phyloP scores from a whole-genome alignment of 2,888 invertebrate genomes.

The Schizaphis graminum region DNA sequence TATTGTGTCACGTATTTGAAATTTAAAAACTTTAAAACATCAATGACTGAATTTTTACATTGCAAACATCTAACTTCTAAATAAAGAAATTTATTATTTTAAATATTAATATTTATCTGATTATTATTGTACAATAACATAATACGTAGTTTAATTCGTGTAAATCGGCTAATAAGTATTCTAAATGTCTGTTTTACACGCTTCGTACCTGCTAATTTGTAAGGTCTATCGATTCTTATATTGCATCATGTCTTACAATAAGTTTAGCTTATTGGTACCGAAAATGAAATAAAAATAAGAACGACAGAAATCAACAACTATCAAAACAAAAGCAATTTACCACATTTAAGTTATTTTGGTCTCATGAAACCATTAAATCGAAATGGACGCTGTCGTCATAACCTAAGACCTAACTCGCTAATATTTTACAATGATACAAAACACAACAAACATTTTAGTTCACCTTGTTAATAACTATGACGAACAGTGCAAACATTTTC shows the following conservation, averaged over 20 bases:
- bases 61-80: not conserved
- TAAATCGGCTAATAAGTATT: not conserved
- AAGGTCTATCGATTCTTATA: not conserved
- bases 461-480: not conserved
- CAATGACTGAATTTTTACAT: not conserved
- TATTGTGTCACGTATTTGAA: not conserved
- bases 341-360: not conserved
- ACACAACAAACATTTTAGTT: not conserved
- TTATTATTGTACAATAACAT: not conserved
- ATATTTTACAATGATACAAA: not conserved
- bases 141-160: not conserved
- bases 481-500: not conserved
- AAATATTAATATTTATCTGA: not conserved
- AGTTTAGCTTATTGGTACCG: not conserved
- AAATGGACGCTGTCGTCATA: not conserved
- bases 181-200: not conserved
- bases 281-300: not conserved
- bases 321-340: not conserved
- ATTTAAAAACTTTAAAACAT: not conserved
- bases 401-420: not conserved
- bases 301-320: not conserved
- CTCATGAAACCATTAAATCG: not conserved
- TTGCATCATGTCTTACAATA: not conserved
- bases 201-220: not conserved
- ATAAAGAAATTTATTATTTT: not conserved